Evolutionary conservation across 2,113 vertebrate genomes (phyloP).

Genomic region (Varanus salvator): DNA sequence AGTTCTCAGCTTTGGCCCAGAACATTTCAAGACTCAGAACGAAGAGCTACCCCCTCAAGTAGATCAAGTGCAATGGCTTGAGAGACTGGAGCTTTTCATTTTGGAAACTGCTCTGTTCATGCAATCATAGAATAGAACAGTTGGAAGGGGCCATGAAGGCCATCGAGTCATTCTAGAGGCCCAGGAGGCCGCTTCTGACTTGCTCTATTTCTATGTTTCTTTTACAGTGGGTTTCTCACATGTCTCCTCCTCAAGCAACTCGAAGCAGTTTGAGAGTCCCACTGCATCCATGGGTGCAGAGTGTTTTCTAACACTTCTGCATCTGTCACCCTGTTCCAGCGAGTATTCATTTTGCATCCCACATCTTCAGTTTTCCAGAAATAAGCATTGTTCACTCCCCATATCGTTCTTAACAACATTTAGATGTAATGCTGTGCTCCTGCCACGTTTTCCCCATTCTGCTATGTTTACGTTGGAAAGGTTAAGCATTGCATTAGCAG

Average conservation of each 20-base stretch:
- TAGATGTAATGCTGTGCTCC: not conserved
- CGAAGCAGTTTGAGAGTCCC: no score
- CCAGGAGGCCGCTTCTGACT: no score
- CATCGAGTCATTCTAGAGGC: no score
- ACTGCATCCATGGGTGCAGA: no score
- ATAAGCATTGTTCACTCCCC: not conserved
- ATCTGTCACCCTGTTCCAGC: no score
- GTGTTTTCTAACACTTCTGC: no score
- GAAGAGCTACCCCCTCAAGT: not conserved
- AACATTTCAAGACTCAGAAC: not conserved
- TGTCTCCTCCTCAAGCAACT: no score
- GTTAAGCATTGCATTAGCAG: not conserved
- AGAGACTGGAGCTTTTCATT: not conserved
- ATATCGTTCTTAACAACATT: not conserved
- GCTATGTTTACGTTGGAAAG: not conserved
- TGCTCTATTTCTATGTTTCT: no score
- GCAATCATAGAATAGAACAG: no score
- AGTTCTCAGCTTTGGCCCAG: not conserved
- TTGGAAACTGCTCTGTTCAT: not conserved
- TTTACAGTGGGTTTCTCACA: no score
- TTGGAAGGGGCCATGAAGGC: no score
- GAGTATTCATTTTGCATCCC: no score
- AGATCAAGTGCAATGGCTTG: not conserved
- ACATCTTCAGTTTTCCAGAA: not conserved
- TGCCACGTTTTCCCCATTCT: not conserved